phyloP scores from a whole-genome alignment of 2,113 vertebrate species.

The Clarias gariepinus region DNA sequence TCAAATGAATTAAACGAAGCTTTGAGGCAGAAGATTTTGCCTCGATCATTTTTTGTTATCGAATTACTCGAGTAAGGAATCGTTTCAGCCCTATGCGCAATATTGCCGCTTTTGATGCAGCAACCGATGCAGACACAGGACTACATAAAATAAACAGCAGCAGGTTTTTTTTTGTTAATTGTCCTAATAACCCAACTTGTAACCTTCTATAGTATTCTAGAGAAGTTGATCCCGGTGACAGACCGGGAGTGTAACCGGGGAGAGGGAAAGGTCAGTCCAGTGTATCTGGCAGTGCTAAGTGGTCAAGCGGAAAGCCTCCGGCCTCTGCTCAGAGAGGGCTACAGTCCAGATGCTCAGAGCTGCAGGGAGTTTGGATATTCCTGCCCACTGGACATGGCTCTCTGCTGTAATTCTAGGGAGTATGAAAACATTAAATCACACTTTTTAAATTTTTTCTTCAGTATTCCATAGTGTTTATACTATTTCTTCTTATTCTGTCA shows the following conservation, averaged over 20 bases:
- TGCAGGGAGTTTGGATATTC: constrained; percentile 62
- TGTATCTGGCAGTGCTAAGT: constrained; percentile 84
- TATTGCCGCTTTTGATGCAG: neutral
- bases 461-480: neutral
- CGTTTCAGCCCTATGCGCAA: too few relatives aligned
- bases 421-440: constrained; percentile 31
- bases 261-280: constrained; percentile 82
- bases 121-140: neutral
- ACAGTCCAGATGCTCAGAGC: constrained; percentile 85
- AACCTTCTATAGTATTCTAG: constrained; percentile 67
- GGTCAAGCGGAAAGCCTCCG: constrained; percentile 69
- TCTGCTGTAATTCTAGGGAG: constrained; percentile 45
- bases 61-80: too few relatives aligned
- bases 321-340: constrained; percentile 78
- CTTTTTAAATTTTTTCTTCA: neutral
- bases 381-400: constrained; percentile 52
- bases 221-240: constrained; percentile 75
- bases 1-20: too few relatives aligned
- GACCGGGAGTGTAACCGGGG: constrained; percentile 73
- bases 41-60: too few relatives aligned
- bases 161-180: neutral
- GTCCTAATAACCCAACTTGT: neutral
- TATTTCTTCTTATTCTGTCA: neutral
- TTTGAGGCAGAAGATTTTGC: too few relatives aligned
- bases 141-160: neutral